A percentile compares a stretch with the other conserved stretches of the same genome.
Evolutionary conservation across 2,888 invertebrate species (phyloP).

Genomic region (Clusia tigrina): DNA sequence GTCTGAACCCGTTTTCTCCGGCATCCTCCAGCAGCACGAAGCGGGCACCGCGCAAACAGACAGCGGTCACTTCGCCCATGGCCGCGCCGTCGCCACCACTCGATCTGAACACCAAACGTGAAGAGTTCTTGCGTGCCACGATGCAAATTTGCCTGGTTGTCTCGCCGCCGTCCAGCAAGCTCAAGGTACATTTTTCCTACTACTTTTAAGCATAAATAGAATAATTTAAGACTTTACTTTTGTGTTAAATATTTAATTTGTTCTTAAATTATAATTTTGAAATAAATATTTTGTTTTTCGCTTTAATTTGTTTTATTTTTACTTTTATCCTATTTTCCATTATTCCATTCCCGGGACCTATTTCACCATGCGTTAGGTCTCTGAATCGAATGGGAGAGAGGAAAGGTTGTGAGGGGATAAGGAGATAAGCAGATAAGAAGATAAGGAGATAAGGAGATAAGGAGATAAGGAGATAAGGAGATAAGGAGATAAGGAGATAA

Average conservation of each 20-base stretch:
- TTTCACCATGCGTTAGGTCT: no score
- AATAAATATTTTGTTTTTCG: no score
- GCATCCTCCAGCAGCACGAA: conserved; percentile 36
- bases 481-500: no score
- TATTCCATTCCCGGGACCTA: no score
- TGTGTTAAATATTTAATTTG: not conserved
- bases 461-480: no score
- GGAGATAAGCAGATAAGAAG: no score
- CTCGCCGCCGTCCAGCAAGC: conserved; percentile 69
- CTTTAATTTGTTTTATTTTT: no score
- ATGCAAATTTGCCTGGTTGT: conserved; percentile 79
- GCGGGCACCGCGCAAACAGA: conserved; percentile 44
- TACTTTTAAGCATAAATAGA: conserved; percentile 11
- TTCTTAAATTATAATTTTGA: not conserved
- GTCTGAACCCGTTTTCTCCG: conserved; percentile 60
- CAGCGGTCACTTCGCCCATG: conserved; percentile 36
- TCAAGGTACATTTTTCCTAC: conserved; percentile 56
- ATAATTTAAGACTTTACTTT: not conserved
- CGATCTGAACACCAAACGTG: conserved; percentile 67
- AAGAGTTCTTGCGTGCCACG: conserved; percentile 76
- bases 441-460: no score
- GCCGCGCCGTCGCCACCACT: conserved; percentile 42
- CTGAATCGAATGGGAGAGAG: no score
- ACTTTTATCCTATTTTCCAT: no score
- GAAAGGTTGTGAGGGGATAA: no score